Base-by-base conservation (phyloP, 2,888 invertebrate species). In the Pollenia labialis region DNA sequence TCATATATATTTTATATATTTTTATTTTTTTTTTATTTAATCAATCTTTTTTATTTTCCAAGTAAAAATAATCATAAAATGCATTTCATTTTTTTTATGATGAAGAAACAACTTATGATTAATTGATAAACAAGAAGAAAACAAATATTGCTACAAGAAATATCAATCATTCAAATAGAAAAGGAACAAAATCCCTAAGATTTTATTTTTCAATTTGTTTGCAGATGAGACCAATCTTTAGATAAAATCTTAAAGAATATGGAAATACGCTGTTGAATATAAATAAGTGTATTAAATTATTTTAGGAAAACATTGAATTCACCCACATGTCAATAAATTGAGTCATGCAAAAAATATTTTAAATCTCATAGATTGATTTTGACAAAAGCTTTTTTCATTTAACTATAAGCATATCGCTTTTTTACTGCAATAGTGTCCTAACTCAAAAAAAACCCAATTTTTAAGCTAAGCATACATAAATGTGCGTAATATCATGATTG, bases 151-250 rank as follows among this genome's bases (percentile, higher is more conserved):
- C 16, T 11, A 8, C 7, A 71, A 50, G 76, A 14, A 64, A 64
- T 44, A 77, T 84, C 74, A 85, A 81, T 85, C 85, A 81, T 42
- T 69, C 4, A 50, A 66, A 52, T 6, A 16, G n/a, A 14, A 60
- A 16, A 46, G n/a, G 40, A 60, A 52, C 40, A 50, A 23, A 66
- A 54, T 46, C 42, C 50, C n/a, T n/a, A 60, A 76, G 32, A 72
- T n/a, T 58, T 75, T 23, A 23, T 18, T 23, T 50, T 71, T 68
- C 32, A 40, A 2, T 60, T 80, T 62, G 54, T 68, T 48, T 44
- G 52, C 85, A 85, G 80, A 85, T 80, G 85, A 16, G 80, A 75
- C 84, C 60, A 75, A 42, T 50, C 14, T 46, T 74, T 44, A 56
- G 40, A 62, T 54, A 16, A 18, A 48, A 50, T 50, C n/a, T 50